Percentiles rank a stretch among this genome's conserved stretches.
Conservation (phyloP, 1,140 invertebrate genomes). For the Venustaconcha ellipsiformis region DNA sequence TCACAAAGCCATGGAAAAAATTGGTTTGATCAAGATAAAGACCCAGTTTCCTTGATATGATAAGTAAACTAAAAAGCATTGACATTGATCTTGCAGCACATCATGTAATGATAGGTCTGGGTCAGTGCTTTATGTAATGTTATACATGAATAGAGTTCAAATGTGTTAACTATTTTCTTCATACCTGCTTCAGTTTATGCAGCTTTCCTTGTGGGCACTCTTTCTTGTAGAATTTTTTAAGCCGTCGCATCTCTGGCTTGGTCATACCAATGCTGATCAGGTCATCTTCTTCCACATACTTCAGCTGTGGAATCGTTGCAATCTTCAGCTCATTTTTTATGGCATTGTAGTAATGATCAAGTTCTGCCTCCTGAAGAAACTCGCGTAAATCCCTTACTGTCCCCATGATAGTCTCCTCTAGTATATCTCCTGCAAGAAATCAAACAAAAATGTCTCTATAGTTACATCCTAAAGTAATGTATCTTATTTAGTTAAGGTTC, state of each 20-base stretch:
- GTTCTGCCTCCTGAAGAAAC: conserved; percentile 90
- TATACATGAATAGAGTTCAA: too few relatives aligned
- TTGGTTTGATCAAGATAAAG: too few relatives aligned
- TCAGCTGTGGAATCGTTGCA: conserved; percentile 86
- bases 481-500: too few relatives aligned
- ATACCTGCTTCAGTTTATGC: conserved; percentile 57
- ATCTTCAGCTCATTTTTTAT: conserved; percentile 78
- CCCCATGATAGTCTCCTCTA: conserved; percentile 33
- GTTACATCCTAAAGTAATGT: too few relatives aligned
- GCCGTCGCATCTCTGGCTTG: conserved; percentile 91
- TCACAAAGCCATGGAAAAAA: too few relatives aligned
- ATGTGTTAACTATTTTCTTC: not conserved
- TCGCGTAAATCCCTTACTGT: conserved; percentile 80
- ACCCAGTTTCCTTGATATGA: too few relatives aligned
- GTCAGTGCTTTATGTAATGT: too few relatives aligned
- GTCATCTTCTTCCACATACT: conserved; percentile 95
- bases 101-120: too few relatives aligned
- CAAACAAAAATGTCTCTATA: too few relatives aligned
- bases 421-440: conserved; percentile 1
- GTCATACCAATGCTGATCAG: conserved; percentile 92
- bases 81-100: too few relatives aligned
- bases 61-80: too few relatives aligned
- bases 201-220: conserved; percentile 85
- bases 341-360: conserved; percentile 87
- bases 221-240: conserved; percentile 94